A percentile compares a stretch with the other conserved stretches of the same genome.
phyloP scores from a whole-genome alignment of 2,797 vertebrate species.

The Synanceia verrucosa region DNA sequence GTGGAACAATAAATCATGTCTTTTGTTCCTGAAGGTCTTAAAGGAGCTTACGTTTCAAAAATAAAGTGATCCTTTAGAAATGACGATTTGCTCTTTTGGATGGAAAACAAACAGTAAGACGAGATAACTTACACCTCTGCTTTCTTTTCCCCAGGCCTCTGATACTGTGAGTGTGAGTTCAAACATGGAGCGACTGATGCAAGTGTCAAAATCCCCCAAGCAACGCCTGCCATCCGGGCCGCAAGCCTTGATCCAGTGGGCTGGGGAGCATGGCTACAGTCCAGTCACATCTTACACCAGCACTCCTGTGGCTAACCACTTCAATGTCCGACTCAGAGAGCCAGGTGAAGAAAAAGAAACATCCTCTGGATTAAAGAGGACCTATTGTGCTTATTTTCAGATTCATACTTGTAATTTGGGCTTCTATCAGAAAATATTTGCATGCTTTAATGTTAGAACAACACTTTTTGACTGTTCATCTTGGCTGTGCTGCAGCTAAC shows the following conservation, averaged over 20 bases:
- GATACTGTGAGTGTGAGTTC: conserved; percentile 88
- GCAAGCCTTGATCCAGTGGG: conserved; percentile 91
- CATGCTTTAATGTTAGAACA: too few species aligned
- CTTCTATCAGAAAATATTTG: too few species aligned
- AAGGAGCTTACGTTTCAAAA: neutral
- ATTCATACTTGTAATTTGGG: too few species aligned
- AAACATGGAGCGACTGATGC: conserved; percentile 84
- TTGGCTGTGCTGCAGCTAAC: too few species aligned
- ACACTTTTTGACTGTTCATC: too few species aligned
- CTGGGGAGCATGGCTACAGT: conserved; percentile 80
- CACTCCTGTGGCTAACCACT: conserved; percentile 90
- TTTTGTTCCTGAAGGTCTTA: conserved; percentile 14
- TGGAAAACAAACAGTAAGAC: neutral
- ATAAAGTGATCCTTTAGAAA: neutral
- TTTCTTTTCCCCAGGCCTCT: conserved; percentile 83
- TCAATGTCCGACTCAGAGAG: conserved; percentile 88
- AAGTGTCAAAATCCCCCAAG: conserved; percentile 69
- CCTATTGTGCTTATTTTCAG: too few species aligned
- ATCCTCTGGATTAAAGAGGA: neutral
- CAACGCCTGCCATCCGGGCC: conserved; percentile 82
- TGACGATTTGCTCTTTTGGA: neutral
- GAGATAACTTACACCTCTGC: neutral
- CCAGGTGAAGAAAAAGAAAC: conserved; percentile 79
- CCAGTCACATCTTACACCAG: conserved; percentile 92
- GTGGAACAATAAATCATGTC: conserved; percentile 13